Conservation (phyloP, 2,888 invertebrate species). For the Tachina grossa region DNA sequence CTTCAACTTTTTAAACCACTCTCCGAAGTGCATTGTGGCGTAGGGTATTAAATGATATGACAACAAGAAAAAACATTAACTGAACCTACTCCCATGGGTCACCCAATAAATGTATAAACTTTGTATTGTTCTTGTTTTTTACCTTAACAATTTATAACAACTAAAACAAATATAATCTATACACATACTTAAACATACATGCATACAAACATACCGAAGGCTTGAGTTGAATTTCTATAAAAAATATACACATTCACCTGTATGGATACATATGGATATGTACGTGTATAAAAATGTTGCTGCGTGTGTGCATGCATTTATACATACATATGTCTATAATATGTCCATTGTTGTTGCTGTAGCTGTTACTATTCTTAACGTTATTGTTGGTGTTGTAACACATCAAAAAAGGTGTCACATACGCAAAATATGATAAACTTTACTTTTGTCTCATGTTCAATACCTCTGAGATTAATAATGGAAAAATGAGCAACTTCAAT, state of each 20-base stretch:
- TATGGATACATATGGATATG: neutral
- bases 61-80: conserved; percentile 61
- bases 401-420: conserved; percentile 71
- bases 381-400: conserved; percentile 43
- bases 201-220: neutral
- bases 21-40: neutral
- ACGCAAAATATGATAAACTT: conserved; percentile 78
- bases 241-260: neutral
- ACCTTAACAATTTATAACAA: conserved; percentile 62
- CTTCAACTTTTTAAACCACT: neutral
- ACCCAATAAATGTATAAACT: conserved; percentile 68
- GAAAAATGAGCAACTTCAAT: conserved; percentile 81
- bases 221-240: neutral
- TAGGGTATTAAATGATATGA: conserved; percentile 42
- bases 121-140: conserved; percentile 63
- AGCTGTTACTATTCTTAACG: conserved; percentile 42
- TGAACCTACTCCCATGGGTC: conserved; percentile 70
- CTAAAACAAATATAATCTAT: conserved; percentile 6
- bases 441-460: conserved; percentile 81
- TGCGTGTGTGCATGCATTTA: conserved; percentile 15
- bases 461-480: conserved; percentile 81
- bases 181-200: neutral
- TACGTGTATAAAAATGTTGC: neutral
- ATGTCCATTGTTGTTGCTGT: conserved; percentile 53
- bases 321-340: conserved; percentile 48